Conservation (phyloP, 2,797 vertebrate genomes). For the Rhinophrynus dorsalis region DNA sequence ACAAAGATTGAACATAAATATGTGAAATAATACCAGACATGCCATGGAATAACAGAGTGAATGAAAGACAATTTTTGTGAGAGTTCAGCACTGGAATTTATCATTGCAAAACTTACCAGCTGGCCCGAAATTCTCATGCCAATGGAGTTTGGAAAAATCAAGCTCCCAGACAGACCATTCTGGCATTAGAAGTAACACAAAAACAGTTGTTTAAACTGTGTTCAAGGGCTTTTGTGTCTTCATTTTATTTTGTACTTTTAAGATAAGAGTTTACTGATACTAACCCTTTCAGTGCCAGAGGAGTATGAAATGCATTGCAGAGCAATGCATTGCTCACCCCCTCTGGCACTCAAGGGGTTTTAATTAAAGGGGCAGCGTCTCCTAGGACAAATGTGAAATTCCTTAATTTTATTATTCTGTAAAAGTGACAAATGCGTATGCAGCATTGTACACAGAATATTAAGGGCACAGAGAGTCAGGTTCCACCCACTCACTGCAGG, state of each 20-base stretch:
- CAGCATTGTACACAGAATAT: too few species aligned
- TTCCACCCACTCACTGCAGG: too few species aligned
- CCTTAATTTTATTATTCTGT: too few species aligned
- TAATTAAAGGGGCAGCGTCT: too few species aligned
- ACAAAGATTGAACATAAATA: background rate
- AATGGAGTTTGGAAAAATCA: constrained; percentile 29
- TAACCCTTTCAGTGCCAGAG: too few species aligned
- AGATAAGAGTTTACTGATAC: constrained; percentile 9
- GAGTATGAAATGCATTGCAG: too few species aligned
- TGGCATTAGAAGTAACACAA: constrained; percentile 19
- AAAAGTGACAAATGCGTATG: too few species aligned
- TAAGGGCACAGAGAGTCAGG: too few species aligned
- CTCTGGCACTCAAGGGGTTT: too few species aligned
- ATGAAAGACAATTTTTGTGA: constrained; percentile 11
- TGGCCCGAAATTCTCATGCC: constrained; percentile 21
- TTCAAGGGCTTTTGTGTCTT: constrained; percentile 20
- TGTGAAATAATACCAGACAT: constrained; percentile 31
- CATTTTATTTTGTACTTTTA: background rate
- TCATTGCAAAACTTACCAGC: constrained; percentile 39
- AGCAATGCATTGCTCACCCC: too few species aligned
- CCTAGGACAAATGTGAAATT: too few species aligned
- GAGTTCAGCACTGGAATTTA: constrained; percentile 29
- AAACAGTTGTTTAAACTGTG: constrained; percentile 38
- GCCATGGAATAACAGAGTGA: background rate
- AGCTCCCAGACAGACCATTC: constrained; percentile 42